Base-by-base conservation (phyloP, 2,113 vertebrate genomes). In the Stictonetta naevosa region DNA sequence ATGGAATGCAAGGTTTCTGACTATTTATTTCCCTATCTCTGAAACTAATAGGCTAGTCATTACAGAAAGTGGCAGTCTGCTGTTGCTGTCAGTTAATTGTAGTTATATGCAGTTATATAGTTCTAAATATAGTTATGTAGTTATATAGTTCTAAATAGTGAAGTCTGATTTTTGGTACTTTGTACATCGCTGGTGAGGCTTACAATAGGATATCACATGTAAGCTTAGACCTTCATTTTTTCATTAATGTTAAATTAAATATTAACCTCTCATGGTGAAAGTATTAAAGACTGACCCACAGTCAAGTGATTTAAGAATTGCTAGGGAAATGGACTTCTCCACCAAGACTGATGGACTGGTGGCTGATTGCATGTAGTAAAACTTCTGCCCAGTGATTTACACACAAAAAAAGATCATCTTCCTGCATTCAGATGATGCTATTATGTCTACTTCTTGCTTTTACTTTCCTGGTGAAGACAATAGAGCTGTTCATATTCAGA, bases 131-230 rank as follows among this genome's bases (percentile, higher is more conserved):
- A n/a, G n/a, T n/a, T n/a, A n/a, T n/a, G n/a, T n/a, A n/a, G n/a
- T n/a, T n/a, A 62, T 23, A 53, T 23, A 63, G 3, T 8, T 62
- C 4, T n/a, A n/a, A 56, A 72, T 22, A 44, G 28, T 34, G 33
- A 34, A 59, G 8, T 31, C 67, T 69, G 16, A 5, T 3, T 66
- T 81, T 53, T 29, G 38, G 17, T 18, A 38, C 6, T 3, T 63
- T 42, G 1, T 62, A 14, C 55, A 34, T 42, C 11, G 18, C 5
- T 31, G 46, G 11, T 46, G 38, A 84, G 33, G 21, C 12, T 40
- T 69, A 6, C 1, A 2, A 46, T 33, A 33, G 52, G 62, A 10
- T 66, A 29, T 29, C 4, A 0, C 8, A 5, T 5, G 3, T 71
- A 21, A 56, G 20, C 17, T 60, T 53, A 10, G 9, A 66, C 20